phyloP scores from a whole-genome alignment of 2,113 vertebrate genomes.

The Paradoxurus hermaphroditus region DNA sequence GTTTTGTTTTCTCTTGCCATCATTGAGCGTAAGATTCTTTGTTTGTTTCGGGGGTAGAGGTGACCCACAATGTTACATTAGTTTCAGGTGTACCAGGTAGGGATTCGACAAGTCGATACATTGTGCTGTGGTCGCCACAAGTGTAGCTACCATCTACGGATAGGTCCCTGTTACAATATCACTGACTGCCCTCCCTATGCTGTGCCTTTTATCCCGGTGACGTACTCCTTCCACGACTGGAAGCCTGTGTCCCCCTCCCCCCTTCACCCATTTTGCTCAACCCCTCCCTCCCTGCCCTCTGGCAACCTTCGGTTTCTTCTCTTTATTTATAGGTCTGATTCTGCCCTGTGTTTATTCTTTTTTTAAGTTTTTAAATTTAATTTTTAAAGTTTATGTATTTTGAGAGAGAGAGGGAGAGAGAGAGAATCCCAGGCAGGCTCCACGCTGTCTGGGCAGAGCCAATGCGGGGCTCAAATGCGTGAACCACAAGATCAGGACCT shows the following conservation, averaged over 20 bases:
- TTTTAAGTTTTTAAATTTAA: too few relatives aligned
- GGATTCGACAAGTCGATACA: not conserved
- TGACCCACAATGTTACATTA: not conserved
- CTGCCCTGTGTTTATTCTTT: not conserved
- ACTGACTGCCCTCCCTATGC: not conserved
- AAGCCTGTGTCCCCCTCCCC: not conserved
- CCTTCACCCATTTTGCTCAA: not conserved
- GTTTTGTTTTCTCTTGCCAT: not conserved
- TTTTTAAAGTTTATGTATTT: too few relatives aligned
- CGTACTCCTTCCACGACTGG: not conserved
- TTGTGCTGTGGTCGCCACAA: not conserved
- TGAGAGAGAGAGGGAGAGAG: too few relatives aligned
- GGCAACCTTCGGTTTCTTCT: not conserved
- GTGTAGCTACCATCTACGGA: rapidly evolving
- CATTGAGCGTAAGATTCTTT: not conserved
- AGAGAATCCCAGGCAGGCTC: too few relatives aligned
- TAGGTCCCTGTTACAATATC: not conserved
- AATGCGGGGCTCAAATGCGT: too few relatives aligned
- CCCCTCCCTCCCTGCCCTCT: not conserved
- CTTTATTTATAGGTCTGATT: not conserved
- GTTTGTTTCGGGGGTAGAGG: not conserved
- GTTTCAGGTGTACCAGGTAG: not conserved
- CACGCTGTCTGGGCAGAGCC: too few relatives aligned
- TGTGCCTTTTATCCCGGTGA: too few relatives aligned
- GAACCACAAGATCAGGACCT: too few relatives aligned